Base-by-base conservation (phyloP, 1,140 invertebrate species). In the Physella acuta region DNA sequence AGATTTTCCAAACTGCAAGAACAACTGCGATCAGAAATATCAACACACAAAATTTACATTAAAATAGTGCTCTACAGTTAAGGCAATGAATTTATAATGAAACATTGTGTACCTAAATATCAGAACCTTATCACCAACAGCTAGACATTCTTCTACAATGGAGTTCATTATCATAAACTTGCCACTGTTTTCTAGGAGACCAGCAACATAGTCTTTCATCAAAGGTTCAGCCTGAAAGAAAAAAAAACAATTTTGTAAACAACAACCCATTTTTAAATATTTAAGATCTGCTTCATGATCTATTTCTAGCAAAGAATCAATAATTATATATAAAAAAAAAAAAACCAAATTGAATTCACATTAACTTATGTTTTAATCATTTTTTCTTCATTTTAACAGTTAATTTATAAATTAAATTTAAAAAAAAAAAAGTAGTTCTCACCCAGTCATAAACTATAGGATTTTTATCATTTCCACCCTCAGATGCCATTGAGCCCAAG, bases 141-240 rank as follows among this genome's bases (percentile, higher is more conserved):
- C 86, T 37, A 97, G 90, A 72, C 93, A 92, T 85, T 98, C 92
- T 75, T 94, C 91, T 8, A 99, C 87, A 58, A 99, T 93, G 67
- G 91, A 92, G 81, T 99, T 95, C 73, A 98, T 91, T 31, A 99
- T 88, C 71, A 93, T 90, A 90, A 99, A 95, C 87, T 99, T 99
- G 1, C 92, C 92, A 3, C 95, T 95, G 79, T 95, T 95, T 78
- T 95, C 93, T 71, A 98, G 90, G n/a, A 92, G 86, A 34, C 93
- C 94, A 11, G 94, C 90, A 64, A 91, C 85, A 82, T 98, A 98
- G 73, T 92, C 90, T 83, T 93, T 93, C 81, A 98, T 88, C 24
- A 95, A 80, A 66, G 93, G 91, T 3, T 91, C 88, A 0, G 94
- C 94, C 92, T 91, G 77, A 28, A 72, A 67, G 31, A 62, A 24